Percentiles rank a stretch among this genome's conserved stretches.
Evolutionary conservation across 1,140 invertebrate species (phyloP).

Genomic region (Polypedilum vanderplanki): DNA sequence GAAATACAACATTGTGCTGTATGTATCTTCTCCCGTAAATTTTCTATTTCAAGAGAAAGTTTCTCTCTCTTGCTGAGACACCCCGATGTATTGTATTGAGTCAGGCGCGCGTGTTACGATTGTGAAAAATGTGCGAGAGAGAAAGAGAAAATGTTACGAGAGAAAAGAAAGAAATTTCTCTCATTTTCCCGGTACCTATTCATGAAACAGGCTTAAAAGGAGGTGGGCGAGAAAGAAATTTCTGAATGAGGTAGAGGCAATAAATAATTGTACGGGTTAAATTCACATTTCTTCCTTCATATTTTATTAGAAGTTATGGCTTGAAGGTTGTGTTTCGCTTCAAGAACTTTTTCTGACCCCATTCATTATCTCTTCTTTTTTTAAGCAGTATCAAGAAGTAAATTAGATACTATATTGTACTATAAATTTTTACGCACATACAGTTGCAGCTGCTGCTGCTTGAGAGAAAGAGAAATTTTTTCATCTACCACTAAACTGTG

Average conservation of each 20-base stretch:
- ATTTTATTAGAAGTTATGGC: background rate
- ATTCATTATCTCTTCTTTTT: background rate
- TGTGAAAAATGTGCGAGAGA: background rate
- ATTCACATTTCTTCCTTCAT: background rate
- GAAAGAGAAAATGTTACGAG: background rate
- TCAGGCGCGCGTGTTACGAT: constrained; percentile 11
- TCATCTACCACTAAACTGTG: no score
- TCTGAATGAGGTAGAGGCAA: constrained; percentile 10
- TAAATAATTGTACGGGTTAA: constrained; percentile 26
- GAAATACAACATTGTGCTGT: background rate
- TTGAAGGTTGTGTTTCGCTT: background rate
- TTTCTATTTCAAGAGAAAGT: background rate
- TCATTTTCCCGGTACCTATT: constrained; percentile 25
- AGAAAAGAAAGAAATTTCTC: background rate
- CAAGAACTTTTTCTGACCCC: background rate
- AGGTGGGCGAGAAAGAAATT: background rate
- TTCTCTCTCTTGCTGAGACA: background rate
- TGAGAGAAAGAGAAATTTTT: background rate
- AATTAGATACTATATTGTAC: background rate
- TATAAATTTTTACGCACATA: background rate
- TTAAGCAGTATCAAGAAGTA: background rate
- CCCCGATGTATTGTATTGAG: background rate
- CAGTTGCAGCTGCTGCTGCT: background rate
- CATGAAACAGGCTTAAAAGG: background rate
- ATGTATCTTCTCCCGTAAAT: background rate